Conservation (phyloP, 1,140 invertebrate genomes). For the Bilobella aurantiaca region DNA sequence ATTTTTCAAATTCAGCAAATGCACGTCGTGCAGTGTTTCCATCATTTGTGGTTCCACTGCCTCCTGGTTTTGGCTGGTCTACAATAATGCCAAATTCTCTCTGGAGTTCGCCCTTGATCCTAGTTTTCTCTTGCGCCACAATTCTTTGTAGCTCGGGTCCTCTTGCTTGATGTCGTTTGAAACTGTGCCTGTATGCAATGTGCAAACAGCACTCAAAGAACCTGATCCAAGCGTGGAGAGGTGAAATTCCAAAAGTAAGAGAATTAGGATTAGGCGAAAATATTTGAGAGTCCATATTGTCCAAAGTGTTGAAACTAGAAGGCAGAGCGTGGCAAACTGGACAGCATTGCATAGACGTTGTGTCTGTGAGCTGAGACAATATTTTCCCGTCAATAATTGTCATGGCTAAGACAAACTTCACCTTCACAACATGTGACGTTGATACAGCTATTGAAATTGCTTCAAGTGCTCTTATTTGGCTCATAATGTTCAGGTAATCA, state of each 20-base stretch:
- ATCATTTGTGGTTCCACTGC: constrained; percentile 25
- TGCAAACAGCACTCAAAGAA: constrained; percentile 23
- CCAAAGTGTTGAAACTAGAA: constrained; percentile 4
- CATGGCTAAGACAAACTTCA: neutral
- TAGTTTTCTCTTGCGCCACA: constrained; percentile 9
- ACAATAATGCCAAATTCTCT: constrained; percentile 14
- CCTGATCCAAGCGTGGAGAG: constrained; percentile 26
- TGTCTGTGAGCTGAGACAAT: constrained; percentile 7
- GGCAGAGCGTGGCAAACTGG: constrained; percentile 20
- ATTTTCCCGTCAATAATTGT: constrained; percentile 30
- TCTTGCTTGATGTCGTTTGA: constrained; percentile 7
- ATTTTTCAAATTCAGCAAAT: constrained; percentile 9
- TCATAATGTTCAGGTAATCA: constrained; percentile 10
- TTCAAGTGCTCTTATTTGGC: constrained; percentile 1
- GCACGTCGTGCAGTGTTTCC: constrained; percentile 29
- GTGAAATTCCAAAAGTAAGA: constrained; percentile 21
- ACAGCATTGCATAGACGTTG: constrained; percentile 10
- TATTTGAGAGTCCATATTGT: neutral
- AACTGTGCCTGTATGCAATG: constrained; percentile 16
- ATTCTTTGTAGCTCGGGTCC: constrained; percentile 5
- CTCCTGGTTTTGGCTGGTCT: constrained; percentile 7
- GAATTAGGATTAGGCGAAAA: neutral
- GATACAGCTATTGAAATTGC: neutral
- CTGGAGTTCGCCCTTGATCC: constrained; percentile 6
- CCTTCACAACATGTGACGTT: neutral